Evolutionary conservation across 2,888 invertebrate genomes (phyloP), one percentile per base, ranked within the genome.

Genomic region (Hemicrepidius hirtus): DNA sequence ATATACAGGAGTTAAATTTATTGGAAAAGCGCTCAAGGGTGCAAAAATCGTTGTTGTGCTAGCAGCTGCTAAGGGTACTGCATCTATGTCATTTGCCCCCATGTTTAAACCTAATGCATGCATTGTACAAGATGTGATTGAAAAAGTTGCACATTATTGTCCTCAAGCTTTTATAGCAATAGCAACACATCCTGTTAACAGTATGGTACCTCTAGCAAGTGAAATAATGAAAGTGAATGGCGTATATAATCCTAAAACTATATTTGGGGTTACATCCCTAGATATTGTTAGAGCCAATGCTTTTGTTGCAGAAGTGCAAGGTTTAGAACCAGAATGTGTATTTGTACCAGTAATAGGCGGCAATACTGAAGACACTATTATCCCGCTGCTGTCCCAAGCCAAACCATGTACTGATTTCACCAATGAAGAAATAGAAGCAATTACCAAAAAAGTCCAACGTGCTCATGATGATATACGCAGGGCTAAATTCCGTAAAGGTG

Each of bases 331-430:
- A 0, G 87, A 89, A 74, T 88, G 90, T 75, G 92, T 94, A 10
- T 86, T 88, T 77, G 91, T 95, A 5, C 96, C 96, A 0, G 92
- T 96, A 0, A 88, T 92, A 62, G 95, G 96, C 35, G 96, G 96
- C 0, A 92, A 93, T 84, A 91, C 93, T 16, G 90, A 91, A 12
- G 89, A 90, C 73, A 95, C 95, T 0, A 92, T 93, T 74, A 89
- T 96, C 20, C 96, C 96, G 0, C 86, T 96, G 21, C 88, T 95
- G 67, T 95, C 95, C 0, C 92, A 92, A 82, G 88, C 91, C 2
- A 89, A 87, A 69, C 95, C 86, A 0, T 82, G 83, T 75, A 76
- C 79, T 10, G 84, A 85, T 60, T 85, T 85, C 69, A 82, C 81
- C 12, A 80, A 82, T 71, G 41, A 49, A 6, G 70, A 74, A 24